These are phyloP conservation scores for Sphenopsis melanotis DNA, from an alignment of 2,797 vertebrate species.

Conservation along the genomic window DNA sequence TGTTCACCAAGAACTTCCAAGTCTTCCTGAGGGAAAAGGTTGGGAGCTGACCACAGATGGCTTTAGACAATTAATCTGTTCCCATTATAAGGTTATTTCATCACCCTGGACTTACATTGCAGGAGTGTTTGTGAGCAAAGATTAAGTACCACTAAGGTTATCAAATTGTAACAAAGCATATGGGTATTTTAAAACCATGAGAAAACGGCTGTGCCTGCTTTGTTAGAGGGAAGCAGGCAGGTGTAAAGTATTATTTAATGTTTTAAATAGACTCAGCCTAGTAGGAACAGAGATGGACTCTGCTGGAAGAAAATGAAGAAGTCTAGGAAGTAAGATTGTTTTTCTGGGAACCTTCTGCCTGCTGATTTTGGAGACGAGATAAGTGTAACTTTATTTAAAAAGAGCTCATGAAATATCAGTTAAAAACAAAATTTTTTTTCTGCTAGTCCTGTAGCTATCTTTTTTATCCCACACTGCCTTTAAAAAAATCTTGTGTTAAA, in stretches of 20 bases:
- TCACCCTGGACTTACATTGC: not conserved
- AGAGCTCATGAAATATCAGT: rapidly evolving
- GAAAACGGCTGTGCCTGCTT: not conserved
- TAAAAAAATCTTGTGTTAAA: not conserved
- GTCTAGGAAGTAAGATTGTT: not conserved
- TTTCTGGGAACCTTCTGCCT: not conserved
- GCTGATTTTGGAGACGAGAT: not conserved
- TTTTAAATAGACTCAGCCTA: not conserved
- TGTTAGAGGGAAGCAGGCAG: not conserved
- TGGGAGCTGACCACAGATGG: not conserved
- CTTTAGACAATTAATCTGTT: not conserved
- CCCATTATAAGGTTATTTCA: not conserved
- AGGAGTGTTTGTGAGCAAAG: not conserved
- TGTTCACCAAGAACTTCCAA: not conserved
- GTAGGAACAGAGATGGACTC: not conserved
- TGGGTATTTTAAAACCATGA: not conserved
- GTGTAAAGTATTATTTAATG: not conserved
- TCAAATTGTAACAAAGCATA: not conserved
- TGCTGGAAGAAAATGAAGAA: not conserved
- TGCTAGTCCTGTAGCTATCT: not conserved
- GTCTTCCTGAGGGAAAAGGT: not conserved
- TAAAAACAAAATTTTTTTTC: not conserved
- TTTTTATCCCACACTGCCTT: rapidly evolving
- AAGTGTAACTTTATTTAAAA: not conserved
- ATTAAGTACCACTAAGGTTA: not conserved